Evolutionary conservation across 2,888 invertebrate species (phyloP), one percentile per base, ranked within the genome.

Genomic region (Ophraella communa): DNA sequence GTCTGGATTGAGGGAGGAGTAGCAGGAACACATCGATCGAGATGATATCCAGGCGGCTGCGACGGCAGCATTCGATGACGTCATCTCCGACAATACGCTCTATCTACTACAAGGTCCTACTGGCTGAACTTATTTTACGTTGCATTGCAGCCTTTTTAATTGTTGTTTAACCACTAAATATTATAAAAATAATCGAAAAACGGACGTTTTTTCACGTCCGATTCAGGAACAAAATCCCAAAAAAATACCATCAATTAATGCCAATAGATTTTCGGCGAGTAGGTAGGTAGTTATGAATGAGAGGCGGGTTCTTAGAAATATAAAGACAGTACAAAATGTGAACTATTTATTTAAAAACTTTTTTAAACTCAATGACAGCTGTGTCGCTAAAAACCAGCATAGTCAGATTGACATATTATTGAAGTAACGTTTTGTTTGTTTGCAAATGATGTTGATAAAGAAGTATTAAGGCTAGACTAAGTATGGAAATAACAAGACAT

Each of bases 81-180:
- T 78, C 77, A 77, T 72, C 74, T 73, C 54, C 69, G 78, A 77
- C 78, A 77, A 72, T 75, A 76, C 76, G 71, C 74, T 73, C 70
- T 71, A 71, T 74, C 74, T 74, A 75, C 74, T 73, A 75, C 72
- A 71, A 65, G 65, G 70, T 66, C 68, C 70, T 63, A 61, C 53
- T 65, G 42, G 18, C 44, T 44, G 61, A 64, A 64, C 66, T 59
- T 45, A 49, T 66, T 59, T 54, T 49, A 62, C 66, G 66, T 67
- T 67, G 47, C 62, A 68, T 65, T 65, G 67, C 49, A 51, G 49
- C 63, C 65, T 67, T 64, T n/a, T 66, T 64, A 68, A 64, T 66
- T 39, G 63, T 65, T 57, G 65, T 57, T 62, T 64, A 64, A 54
- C 65, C 24, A 24, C 44, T 57, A 24, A 49, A 42, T 59, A 54